Conservation (phyloP, 2,113 vertebrate species). For the Pseudopipra pipra region DNA sequence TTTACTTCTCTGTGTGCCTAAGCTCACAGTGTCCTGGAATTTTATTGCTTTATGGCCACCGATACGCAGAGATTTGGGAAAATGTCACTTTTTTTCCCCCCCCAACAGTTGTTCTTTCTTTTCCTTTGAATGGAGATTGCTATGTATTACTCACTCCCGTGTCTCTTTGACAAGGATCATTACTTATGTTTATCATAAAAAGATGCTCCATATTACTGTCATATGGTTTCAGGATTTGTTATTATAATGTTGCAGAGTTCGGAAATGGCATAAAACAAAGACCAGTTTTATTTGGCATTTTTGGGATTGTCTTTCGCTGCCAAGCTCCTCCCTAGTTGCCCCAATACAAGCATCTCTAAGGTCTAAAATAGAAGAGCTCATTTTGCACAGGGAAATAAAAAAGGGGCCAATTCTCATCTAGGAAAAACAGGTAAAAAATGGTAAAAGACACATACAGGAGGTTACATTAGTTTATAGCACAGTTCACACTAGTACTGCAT, state of each 20-base stretch:
- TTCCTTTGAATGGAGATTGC: constrained; percentile 43
- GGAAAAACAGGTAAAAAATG: neutral
- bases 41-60: constrained; percentile 33
- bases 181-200: constrained; percentile 59
- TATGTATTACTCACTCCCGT: constrained; percentile 29
- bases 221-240: constrained; percentile 55
- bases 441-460: neutral
- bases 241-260: constrained; percentile 30
- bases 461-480: neutral
- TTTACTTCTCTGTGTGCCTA: constrained; percentile 57
- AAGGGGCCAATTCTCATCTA: neutral
- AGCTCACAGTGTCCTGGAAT: constrained; percentile 46
- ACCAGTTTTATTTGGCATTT: constrained; percentile 56
- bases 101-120: constrained; percentile 38
- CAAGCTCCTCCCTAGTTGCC: constrained; percentile 30
- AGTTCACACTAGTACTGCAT: neutral
- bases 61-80: constrained; percentile 17
- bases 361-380: constrained; percentile 39
- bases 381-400: neutral
- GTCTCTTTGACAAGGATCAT: constrained; percentile 45
- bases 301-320: constrained; percentile 25
- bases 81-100: neutral
- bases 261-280: constrained; percentile 62
- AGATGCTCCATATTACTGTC: constrained; percentile 55
- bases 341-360: neutral